Percentiles rank a stretch among this genome's conserved stretches.
These are phyloP conservation scores for Crocodylus rhombifer DNA, from an alignment of 2,797 vertebrate species.

Conservation along the genomic window DNA sequence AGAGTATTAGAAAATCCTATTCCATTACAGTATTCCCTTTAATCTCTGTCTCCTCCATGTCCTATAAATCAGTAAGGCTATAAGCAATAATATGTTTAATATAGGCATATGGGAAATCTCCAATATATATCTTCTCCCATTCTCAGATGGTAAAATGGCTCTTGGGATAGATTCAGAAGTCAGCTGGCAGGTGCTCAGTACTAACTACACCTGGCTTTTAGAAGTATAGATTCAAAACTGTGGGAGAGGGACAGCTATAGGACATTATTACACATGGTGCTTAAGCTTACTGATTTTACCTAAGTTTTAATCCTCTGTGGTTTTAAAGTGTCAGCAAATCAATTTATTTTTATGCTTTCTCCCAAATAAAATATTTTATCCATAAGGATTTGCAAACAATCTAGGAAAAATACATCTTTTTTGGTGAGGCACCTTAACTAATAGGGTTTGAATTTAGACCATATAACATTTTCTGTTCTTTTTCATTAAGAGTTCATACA, in stretches of 20 bases:
- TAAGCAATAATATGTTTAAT: not conserved
- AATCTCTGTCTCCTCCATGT: not conserved
- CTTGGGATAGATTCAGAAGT: not conserved
- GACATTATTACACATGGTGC: not conserved
- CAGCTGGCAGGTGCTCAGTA: not conserved
- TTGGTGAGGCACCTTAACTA: slow-evolving; percentile 1
- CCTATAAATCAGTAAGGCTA: not conserved
- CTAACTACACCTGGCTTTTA: slow-evolving; percentile 8
- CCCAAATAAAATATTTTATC: slow-evolving; percentile 36
- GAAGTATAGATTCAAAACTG: not conserved
- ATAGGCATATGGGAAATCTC: not conserved
- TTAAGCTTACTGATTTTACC: slow-evolving; percentile 32
- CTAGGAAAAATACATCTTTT: slow-evolving; percentile 30
- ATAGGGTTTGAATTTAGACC: slow-evolving; percentile 38
- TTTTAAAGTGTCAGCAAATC: not conserved
- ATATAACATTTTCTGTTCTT: not conserved
- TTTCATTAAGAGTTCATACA: slow-evolving; percentile 29
- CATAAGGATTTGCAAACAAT: slow-evolving; percentile 11
- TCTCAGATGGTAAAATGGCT: not conserved
- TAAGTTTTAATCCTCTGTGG: slow-evolving; percentile 5
- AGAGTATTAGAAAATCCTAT: not conserved
- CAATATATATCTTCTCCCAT: not conserved
- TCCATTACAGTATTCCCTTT: not conserved
- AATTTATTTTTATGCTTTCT: slow-evolving; percentile 48
- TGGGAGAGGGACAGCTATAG: not conserved